Percentiles rank a stretch among this genome's conserved stretches.
Evolutionary conservation across 1,140 invertebrate genomes (phyloP).

Genomic region (Megalopta genalis): DNA sequence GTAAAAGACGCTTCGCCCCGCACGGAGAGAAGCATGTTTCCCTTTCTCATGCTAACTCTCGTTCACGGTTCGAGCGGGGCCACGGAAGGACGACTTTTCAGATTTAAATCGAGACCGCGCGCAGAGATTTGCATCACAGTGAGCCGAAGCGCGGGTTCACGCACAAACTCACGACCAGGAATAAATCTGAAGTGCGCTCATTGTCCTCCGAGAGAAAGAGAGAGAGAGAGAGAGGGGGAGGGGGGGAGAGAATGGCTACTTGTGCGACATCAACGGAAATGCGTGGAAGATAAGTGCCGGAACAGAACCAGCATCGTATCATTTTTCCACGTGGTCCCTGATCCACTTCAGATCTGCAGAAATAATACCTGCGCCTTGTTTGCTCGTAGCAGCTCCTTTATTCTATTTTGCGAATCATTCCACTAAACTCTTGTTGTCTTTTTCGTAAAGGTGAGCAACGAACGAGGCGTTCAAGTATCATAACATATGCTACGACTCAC

Average conservation of each 20-base stretch:
- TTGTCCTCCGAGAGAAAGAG: conserved; percentile 10
- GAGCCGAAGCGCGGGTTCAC: conserved; percentile 24
- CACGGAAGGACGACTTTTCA: conserved; percentile 57
- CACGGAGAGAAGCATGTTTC: conserved; percentile 5
- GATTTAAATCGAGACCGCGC: conserved; percentile 59
- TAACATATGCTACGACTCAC: too few relatives aligned
- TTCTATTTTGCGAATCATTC: too few relatives aligned
- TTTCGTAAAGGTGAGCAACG: too few relatives aligned
- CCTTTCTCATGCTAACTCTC: conserved; percentile 59
- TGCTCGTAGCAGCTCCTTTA: too few relatives aligned
- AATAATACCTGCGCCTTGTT: too few relatives aligned
- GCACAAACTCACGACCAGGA: conserved; percentile 7
- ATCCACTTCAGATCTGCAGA: too few relatives aligned
- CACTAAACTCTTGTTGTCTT: too few relatives aligned
- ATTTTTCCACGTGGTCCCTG: too few relatives aligned
- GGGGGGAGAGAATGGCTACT: conserved; percentile 2
- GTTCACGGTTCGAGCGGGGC: conserved; percentile 25
- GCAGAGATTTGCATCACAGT: conserved; percentile 57
- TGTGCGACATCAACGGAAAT: conserved; percentile 24
- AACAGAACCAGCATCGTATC: too few relatives aligned
- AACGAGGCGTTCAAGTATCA: too few relatives aligned
- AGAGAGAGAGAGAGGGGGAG: too few relatives aligned
- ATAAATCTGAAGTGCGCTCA: conserved; percentile 14
- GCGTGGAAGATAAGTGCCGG: conserved; percentile 5
- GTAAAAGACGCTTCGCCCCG: conserved; percentile 13